A percentile compares a stretch with the other conserved stretches of the same genome.
phyloP scores from a whole-genome alignment of 2,888 invertebrate genomes.

The Metopia argyrocephala region DNA sequence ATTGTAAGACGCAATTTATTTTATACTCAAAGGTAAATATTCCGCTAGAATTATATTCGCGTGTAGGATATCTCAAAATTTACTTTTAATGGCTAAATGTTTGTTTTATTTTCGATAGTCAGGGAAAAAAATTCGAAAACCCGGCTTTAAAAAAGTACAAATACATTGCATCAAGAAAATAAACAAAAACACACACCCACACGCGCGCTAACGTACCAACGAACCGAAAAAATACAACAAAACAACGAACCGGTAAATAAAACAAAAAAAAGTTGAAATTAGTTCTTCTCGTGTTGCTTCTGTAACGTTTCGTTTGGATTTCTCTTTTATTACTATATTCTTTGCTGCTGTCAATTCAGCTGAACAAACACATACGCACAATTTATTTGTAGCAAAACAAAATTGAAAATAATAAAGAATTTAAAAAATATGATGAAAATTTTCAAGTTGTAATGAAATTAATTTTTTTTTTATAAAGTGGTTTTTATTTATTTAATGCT shows the following conservation, averaged over 20 bases:
- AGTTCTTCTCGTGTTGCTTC: slow-evolving; percentile 4
- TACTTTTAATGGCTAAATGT: neutral
- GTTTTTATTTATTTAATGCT: neutral
- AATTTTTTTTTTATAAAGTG: neutral
- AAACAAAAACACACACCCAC: neutral
- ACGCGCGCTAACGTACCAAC: neutral
- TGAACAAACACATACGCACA: neutral
- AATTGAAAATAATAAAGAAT: neutral
- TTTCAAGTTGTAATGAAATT: neutral
- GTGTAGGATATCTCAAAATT: neutral
- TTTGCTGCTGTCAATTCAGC: neutral
- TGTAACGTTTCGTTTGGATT: slow-evolving; percentile 1
- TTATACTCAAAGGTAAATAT: neutral
- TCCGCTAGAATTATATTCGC: neutral
- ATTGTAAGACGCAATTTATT: slow-evolving; percentile 16
- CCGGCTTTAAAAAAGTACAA: slow-evolving; percentile 35
- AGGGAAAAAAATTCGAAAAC: slow-evolving; percentile 42
- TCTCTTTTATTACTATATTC: slow-evolving; percentile 2
- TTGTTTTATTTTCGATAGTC: slow-evolving; percentile 57
- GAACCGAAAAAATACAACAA: neutral
- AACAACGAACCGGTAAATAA: slow-evolving; percentile 45
- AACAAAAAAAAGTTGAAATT: neutral
- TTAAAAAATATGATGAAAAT: neutral
- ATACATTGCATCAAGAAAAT: neutral
- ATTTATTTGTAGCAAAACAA: slow-evolving; percentile 16